Evolutionary conservation across 2,797 vertebrate species (phyloP), one percentile per base, ranked within the genome.

Genomic region (Pipistrellus nathusii): DNA sequence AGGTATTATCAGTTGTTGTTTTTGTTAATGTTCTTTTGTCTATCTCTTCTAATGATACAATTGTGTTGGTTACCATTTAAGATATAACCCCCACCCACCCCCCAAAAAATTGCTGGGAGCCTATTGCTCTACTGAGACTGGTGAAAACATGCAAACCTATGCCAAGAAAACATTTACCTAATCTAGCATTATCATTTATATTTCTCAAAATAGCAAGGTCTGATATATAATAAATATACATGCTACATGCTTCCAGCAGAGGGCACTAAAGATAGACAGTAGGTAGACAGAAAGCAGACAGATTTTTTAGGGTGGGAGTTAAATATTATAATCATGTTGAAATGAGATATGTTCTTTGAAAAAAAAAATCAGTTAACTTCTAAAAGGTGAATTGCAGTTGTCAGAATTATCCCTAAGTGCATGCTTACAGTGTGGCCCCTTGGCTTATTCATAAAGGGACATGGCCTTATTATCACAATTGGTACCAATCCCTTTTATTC

Each of bases 401-500:
- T 44, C 55, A 89, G 55, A 88, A 85, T 57, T 85, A 87, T 53
- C 44, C 27, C 62, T 41, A 68, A 84, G 30, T 69, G 32, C 53
- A 20, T 11, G 15, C 66, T 71, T 73, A 30, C 4, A 48, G 46
- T 72, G 41, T 64, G 66, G 27, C 78, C 78, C 76, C 93, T 96
- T 48, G 64, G 85, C 53, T 92, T 91, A 53, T 81, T 91, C 59
- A 32, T 25, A 30, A 76, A 88, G 71, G 62, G 71, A 86, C 55
- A 59, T 21, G 38, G 86, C 35, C 53, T 92, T 66, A 17, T 73
- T 21, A 85, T 69, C 44, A 88, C 72, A 64, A 82, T 72, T 25
- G 66, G 80, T 94, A 93, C 77, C 82, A 91, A 92, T 86, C 91
- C 30, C 38, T 59, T 91, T 84, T 95, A 94, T 83, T 92, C 76